Conservation (phyloP, 2,888 invertebrate species). For the Limnephilus lunatus region DNA sequence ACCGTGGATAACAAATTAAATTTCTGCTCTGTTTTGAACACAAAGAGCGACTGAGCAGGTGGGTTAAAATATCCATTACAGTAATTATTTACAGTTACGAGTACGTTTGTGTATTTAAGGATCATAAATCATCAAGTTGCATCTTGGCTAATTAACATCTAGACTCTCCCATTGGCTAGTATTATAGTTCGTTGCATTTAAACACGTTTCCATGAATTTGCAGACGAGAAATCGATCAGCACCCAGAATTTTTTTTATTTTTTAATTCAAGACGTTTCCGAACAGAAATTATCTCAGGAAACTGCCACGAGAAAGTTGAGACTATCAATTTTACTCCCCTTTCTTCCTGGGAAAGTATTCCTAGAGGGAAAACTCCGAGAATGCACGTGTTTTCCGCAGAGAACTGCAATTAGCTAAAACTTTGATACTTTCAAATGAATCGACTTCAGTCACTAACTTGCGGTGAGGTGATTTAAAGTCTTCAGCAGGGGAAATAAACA, state of each 20-base stretch:
- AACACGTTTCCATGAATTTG: neutral
- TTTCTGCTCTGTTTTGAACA: no score
- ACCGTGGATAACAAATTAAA: no score
- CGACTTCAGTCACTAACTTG: neutral
- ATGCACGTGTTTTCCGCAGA: conserved; percentile 19
- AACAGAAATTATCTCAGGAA: neutral
- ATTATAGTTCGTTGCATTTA: neutral
- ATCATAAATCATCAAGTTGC: neutral
- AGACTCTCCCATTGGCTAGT: neutral
- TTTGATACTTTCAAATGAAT: conserved; percentile 25
- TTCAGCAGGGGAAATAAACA: neutral
- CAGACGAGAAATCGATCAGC: neutral
- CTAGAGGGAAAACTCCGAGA: neutral
- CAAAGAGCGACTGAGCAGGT: no score
- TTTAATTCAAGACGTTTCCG: neutral
- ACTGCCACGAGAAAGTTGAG: neutral
- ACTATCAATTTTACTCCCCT: neutral
- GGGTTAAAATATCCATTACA: no score
- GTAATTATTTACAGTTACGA: no score
- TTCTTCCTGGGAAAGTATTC: neutral
- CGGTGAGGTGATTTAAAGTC: neutral
- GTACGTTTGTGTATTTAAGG: neutral
- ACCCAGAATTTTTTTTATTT: neutral
- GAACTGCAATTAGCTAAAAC: conserved; percentile 33
- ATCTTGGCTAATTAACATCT: neutral